phyloP scores from a whole-genome alignment of 2,888 invertebrate species.

The Hofmannophila pseudospretella region DNA sequence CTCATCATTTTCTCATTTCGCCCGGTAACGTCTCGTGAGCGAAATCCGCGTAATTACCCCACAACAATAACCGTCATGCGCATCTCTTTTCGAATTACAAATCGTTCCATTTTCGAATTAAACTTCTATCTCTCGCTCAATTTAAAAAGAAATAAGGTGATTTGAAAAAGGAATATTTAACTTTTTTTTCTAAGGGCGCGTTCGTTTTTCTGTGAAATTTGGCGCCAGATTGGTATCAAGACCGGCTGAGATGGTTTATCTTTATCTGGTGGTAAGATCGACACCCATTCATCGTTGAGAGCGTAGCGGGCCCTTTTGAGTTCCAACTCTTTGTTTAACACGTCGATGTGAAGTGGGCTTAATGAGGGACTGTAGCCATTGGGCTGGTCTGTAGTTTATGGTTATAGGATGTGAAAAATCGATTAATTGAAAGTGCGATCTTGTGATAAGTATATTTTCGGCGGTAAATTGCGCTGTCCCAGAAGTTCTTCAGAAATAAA shows the following conservation, averaged over 20 bases:
- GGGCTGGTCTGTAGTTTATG: constrained; percentile 1
- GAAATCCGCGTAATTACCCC: constrained; percentile 32
- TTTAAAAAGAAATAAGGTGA: no score
- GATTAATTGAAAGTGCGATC: no score
- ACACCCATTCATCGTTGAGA: constrained; percentile 49
- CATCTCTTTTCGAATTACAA: constrained; percentile 6
- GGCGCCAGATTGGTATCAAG: constrained; percentile 66
- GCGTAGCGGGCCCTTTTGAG: constrained; percentile 47
- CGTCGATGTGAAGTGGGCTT: constrained; percentile 37
- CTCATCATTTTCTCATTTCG: constrained; percentile 64
- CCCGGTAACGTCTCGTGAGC: constrained; percentile 31
- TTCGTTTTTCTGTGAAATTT: constrained; percentile 65
- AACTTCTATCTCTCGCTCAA: background rate
- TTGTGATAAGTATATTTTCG: no score
- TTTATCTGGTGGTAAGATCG: constrained; percentile 58
- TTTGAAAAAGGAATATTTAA: background rate
- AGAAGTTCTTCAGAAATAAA: no score
- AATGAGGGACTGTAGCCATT: constrained; percentile 33
- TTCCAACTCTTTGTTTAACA: constrained; percentile 48
- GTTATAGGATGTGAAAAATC: no score
- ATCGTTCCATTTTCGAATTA: constrained; percentile 6
- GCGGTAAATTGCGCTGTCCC: no score
- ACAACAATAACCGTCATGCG: background rate
- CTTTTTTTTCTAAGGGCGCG: constrained; percentile 27
- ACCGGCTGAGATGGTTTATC: constrained; percentile 42